Evolutionary conservation across 2,797 vertebrate species (phyloP), one percentile per base, ranked within the genome.

Genomic region (Tympanoctomys barrerae): DNA sequence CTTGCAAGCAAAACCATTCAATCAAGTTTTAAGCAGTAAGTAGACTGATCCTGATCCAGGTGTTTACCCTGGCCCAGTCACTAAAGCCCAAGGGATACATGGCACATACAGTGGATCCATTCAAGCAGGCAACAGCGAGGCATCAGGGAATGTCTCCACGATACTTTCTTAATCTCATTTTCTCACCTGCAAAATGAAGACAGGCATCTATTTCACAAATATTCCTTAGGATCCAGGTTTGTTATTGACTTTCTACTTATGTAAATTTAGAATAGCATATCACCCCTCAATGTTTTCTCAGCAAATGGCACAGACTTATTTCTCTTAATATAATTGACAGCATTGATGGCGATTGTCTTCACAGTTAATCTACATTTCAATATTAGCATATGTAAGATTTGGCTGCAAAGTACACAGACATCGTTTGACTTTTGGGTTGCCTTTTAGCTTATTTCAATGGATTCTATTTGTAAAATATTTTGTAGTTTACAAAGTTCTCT

Each of bases 201-300:
- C 21, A 49, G 87, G 21, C 2, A 84, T 83, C 28, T 66, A 49
- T 57, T 91, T 71, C 79, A 86, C 31, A 92, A 71, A 54, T 66
- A 94, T 75, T 52, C 33, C 59, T 89, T 82, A 42, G 68, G 36
- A 71, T 39, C 49, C 62, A 71, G 24, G 13, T 79, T 33, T 46
- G 92, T 96, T 79, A 28, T 78, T 82, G 70, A 88, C 46, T 62
- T 82, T 85, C 83, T 64, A 62, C 49, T 94, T 89, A 88, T 75
- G 52, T 68, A 79, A 80, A 77, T 9, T 94, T 91, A 87, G 42
- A 91, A 36, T 33, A 39, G 61, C 39, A 82, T 78, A 70, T n/a
- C 79, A 19, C 7, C 61, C 57, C 57, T 49, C 21, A 28, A 14
- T 49, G 46, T 33, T 82, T 95, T 85, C 71, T 78, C 61, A 92